phyloP scores from a whole-genome alignment of 2,797 vertebrate species.

The Clarias pachynema region DNA sequence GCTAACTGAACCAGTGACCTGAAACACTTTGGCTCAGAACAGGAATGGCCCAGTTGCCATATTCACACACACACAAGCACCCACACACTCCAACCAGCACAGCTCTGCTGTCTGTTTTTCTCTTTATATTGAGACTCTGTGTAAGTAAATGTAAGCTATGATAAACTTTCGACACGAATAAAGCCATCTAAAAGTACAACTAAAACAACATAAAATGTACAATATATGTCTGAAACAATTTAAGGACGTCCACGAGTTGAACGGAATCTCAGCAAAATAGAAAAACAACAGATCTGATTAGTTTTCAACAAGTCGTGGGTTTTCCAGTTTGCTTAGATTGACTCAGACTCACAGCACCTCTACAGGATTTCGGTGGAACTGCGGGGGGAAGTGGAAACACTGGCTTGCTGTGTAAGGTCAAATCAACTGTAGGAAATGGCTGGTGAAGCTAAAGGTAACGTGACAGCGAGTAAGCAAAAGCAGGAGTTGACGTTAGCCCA shows the following conservation, averaged over 20 bases:
- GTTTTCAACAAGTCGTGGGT: background rate
- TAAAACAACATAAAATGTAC: background rate
- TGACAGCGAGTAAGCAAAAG: conserved; percentile 42
- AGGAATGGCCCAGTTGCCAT: conserved; percentile 35
- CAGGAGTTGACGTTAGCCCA: conserved; percentile 39
- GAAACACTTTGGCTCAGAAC: conserved; percentile 48
- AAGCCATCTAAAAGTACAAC: background rate
- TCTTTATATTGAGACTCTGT: background rate
- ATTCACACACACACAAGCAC: conserved; percentile 11
- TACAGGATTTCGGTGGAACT: conserved; percentile 20
- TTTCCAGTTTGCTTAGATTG: background rate
- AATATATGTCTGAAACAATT: background rate
- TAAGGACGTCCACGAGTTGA: background rate
- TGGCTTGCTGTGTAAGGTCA: conserved; percentile 31
- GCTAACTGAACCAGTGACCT: conserved; percentile 55
- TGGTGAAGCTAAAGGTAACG: conserved; percentile 36
- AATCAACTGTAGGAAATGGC: conserved; percentile 39
- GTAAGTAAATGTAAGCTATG: background rate
- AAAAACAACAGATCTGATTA: background rate
- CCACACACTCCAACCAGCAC: background rate
- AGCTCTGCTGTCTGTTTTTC: background rate
- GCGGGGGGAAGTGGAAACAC: background rate
- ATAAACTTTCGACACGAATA: background rate
- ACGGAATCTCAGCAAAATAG: background rate
- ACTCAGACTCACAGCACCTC: conserved; percentile 33